phyloP scores from a whole-genome alignment of 1,140 invertebrate species.

The Heliconius hermathena region DNA sequence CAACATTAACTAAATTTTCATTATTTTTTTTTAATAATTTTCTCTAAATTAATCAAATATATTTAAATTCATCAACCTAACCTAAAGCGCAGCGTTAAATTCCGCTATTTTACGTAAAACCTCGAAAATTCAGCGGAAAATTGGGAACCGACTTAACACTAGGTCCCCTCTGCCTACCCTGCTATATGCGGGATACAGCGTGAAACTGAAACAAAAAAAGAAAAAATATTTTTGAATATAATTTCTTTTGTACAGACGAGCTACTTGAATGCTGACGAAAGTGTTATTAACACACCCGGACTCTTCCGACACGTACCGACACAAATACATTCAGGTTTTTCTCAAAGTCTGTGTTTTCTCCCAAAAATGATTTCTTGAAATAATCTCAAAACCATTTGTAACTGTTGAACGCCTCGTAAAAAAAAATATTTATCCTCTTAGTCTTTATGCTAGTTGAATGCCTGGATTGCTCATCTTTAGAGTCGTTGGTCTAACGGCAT shows the following conservation, averaged over 20 bases:
- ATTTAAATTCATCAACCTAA: background rate
- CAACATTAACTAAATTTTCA: background rate
- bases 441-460: conserved; percentile 36
- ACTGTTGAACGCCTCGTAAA: conserved; percentile 31
- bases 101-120: too few species aligned
- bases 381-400: conserved; percentile 40
- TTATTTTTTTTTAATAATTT: background rate
- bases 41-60: background rate
- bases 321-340: conserved; percentile 62
- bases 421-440: conserved; percentile 27
- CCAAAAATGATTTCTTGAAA: conserved; percentile 38
- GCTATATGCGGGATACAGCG: too few species aligned
- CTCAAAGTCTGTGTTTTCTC: conserved; percentile 45
- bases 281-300: conserved; percentile 60
- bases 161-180: too few species aligned
- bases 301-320: conserved; percentile 53
- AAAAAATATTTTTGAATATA: conserved; percentile 38
- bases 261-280: conserved; percentile 70
- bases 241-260: conserved; percentile 69
- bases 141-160: too few species aligned
- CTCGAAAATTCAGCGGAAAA: too few species aligned
- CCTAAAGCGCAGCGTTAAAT: too few species aligned
- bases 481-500: conserved; percentile 13
- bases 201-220: too few species aligned
- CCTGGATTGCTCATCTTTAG: conserved; percentile 26